Conservation (phyloP, 2,888 invertebrate species). For the Achlya flavicornis region DNA sequence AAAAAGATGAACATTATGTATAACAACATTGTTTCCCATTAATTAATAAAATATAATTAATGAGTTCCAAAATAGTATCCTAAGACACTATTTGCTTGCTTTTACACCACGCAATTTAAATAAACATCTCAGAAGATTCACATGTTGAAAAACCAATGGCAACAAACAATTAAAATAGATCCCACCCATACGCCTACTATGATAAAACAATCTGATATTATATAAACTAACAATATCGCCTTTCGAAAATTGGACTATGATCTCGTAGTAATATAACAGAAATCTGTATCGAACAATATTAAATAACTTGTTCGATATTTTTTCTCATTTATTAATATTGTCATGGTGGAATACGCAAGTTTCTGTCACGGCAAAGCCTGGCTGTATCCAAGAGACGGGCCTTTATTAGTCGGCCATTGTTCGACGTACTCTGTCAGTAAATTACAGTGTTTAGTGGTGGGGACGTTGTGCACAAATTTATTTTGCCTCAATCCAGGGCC, state of each 20-base stretch:
- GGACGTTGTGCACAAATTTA: constrained; percentile 39
- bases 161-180: too few species aligned
- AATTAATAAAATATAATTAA: too few species aligned
- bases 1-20: too few species aligned
- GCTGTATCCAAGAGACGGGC: constrained; percentile 20
- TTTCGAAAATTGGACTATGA: neutral
- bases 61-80: too few species aligned
- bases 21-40: too few species aligned
- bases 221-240: neutral
- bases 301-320: constrained; percentile 9
- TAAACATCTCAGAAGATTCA: too few species aligned
- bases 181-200: neutral
- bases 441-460: constrained; percentile 41
- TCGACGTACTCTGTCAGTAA: constrained; percentile 34
- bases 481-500: constrained; percentile 46
- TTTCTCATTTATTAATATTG: constrained; percentile 3
- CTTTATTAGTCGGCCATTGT: constrained; percentile 37
- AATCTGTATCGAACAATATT: constrained; percentile 10
- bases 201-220: neutral
- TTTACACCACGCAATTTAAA: too few species aligned
- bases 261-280: neutral
- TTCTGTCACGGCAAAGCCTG: constrained; percentile 5
- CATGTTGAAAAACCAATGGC: too few species aligned
- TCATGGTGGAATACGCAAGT: constrained; percentile 4
- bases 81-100: too few species aligned